Evolutionary conservation across 2,797 vertebrate genomes (phyloP), one percentile per base, ranked within the genome.

Genomic region (Crypturellus tataupa): DNA sequence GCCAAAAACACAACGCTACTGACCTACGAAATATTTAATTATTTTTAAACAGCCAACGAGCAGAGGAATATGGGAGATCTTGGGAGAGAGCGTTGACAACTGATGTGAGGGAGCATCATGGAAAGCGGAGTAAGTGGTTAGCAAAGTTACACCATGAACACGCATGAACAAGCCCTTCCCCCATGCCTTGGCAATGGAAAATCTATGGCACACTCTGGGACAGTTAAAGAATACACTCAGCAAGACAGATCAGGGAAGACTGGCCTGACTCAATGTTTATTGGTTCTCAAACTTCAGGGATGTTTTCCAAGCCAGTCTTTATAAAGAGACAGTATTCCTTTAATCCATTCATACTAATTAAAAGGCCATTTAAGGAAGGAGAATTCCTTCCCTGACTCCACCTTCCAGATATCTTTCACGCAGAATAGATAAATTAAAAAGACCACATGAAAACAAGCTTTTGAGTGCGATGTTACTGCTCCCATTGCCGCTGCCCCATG

Each of bases 271-370:
- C 94, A 56, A 90, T 29, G 77, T 70, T 70, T 76, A 31, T 49
- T 87, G 87, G n/a, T 33, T 94, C 78, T 89, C 42, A 80, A 92
- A 95, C 69, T 71, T 89, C 10, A 63, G 70, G 56, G 92, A 91
- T 71, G 40, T 62, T 89, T 95, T 85, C 68, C 73, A 95, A 96
- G 97, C 79, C 85, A 93, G 93, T 95, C 89, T 95, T 96, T 92
- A 93, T 84, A 97, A 97, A 97, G 97, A 97, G 93, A 97, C 96
- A 97, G 97, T 97, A 98, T 97, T 97, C 96, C 96, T 97, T 96
- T 97, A 96, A 96, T 93, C 87, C 31, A 55, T 60, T 60, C 15
- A 51, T 27, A 59, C 85, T 95, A 94, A 96, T 87, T 5, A 19
- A 89, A 91, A 77, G 64, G 87, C 60, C 33, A 1, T 65, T 72